Base-by-base conservation (phyloP, 2,797 vertebrate genomes). In the Pseudochirops cupreus region DNA sequence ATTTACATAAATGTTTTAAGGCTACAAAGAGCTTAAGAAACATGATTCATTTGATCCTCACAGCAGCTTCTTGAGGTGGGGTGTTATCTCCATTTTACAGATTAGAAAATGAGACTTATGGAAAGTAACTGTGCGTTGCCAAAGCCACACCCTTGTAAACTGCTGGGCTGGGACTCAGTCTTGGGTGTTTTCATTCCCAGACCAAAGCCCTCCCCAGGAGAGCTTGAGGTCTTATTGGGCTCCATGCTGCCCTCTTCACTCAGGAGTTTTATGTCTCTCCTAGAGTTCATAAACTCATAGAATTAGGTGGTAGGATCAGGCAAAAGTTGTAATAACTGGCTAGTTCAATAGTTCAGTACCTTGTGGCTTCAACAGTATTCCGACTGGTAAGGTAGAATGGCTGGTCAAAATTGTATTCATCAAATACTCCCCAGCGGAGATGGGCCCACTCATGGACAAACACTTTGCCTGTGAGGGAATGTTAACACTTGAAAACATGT, bases 371-470 rank as follows among this genome's bases (percentile, higher is more conserved):
- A 91, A 98, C 24, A 39, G 39, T 91, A 14, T 92, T 89, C 9
- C 56, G 58, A 92, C 3, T 50, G 50, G 98, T 98, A 50, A 96
- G 21, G 82, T 98, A 99, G 96, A 98, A 99, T 91, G 98, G 98
- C 13, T 7, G 5, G 0, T 98, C 67, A 3, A 57, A 56, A 94
- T 97, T 98, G 55, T 99, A 98, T 97, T 99, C 99, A 97, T 99
- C 98, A 95, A 98, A 99, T 5, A 99, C 96, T 0, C 99, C 99
- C 99, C 99, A 99, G 56, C 96, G 95, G 50, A 98, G 98, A 95
- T 99, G 99, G 93, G 98, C 98, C 99, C 99, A 99, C 95, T 99
- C 98, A 18, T 99, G 99, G 46, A 98, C 98, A 98, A 99, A 98
- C 28, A 98, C 98, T 97, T 56, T 98, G 93, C 97, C 99, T 99